phyloP scores from a whole-genome alignment of 2,888 invertebrate species.

The Nomada goodeniana region DNA sequence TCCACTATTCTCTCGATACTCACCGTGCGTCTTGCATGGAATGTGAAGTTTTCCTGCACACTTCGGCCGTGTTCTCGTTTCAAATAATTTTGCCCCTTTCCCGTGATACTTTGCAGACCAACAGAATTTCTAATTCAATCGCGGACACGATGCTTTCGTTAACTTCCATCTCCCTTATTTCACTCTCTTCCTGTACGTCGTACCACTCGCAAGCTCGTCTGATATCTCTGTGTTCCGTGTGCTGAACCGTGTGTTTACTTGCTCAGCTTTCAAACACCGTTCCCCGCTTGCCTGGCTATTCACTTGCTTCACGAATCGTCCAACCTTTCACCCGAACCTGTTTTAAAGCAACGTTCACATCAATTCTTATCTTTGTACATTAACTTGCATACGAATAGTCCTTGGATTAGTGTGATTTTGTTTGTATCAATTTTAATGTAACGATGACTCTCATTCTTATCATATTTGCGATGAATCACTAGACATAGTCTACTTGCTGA shows the following conservation, averaged over 20 bases:
- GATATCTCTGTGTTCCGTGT: too few species aligned
- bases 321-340: background rate
- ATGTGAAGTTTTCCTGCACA: slow-evolving; percentile 65
- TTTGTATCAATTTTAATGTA: too few species aligned
- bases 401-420: too few species aligned
- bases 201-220: too few species aligned
- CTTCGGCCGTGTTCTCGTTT: slow-evolving; percentile 48
- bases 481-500: too few species aligned
- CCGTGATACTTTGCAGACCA: slow-evolving; percentile 49
- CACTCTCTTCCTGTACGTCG: background rate
- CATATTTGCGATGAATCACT: too few species aligned
- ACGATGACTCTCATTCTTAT: too few species aligned
- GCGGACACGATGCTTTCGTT: slow-evolving; percentile 62
- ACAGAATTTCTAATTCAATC: slow-evolving; percentile 52
- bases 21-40: slow-evolving; percentile 61
- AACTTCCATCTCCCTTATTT: slow-evolving; percentile 34
- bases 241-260: too few species aligned
- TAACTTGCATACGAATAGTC: background rate
- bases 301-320: background rate
- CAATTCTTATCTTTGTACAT: slow-evolving; percentile 31
- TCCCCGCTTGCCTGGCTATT: background rate
- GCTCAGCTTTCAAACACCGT: too few species aligned
- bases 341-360: slow-evolving; percentile 2
- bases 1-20: slow-evolving; percentile 51
- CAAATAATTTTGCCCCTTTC: slow-evolving; percentile 61